Percentiles rank a stretch among this genome's conserved stretches.
These are phyloP conservation scores for Sphecodes monilicornis DNA, from an alignment of 2,888 invertebrate genomes.

Conservation along the genomic window DNA sequence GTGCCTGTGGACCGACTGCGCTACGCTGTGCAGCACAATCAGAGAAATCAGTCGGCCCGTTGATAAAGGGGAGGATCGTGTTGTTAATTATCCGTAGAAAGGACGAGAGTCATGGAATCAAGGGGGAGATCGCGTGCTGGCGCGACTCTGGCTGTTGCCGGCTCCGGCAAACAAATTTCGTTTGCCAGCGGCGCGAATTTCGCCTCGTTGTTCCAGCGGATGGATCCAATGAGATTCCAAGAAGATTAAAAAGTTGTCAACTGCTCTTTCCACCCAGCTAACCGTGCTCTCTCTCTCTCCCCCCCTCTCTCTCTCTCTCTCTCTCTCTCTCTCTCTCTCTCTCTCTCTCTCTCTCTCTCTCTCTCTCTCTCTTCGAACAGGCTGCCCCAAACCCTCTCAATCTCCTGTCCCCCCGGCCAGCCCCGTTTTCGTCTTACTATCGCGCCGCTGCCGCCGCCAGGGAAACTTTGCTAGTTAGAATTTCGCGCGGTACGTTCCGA, in stretches of 20 bases:
- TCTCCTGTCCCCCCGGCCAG: background rate
- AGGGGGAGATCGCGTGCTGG: slow-evolving; percentile 38
- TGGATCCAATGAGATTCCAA: slow-evolving; percentile 75
- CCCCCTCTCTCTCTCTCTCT: background rate
- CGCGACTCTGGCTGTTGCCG: slow-evolving; percentile 19
- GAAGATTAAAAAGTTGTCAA: slow-evolving; percentile 80
- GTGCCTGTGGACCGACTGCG: background rate
- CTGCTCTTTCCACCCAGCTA: slow-evolving; percentile 65
- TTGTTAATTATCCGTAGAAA: slow-evolving; percentile 35
- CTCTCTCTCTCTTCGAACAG: background rate
- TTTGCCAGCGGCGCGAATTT: slow-evolving; percentile 67
- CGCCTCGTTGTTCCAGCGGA: slow-evolving; percentile 68
- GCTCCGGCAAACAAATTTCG: slow-evolving; percentile 61
- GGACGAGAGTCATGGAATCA: slow-evolving; percentile 19
- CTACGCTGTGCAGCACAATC: slow-evolving; percentile 7
- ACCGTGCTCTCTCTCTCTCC: slow-evolving; percentile 13
- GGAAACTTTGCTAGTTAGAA: slow-evolving; percentile 76
- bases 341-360: too few species aligned
- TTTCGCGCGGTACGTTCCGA: slow-evolving; percentile 70
- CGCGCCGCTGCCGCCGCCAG: slow-evolving; percentile 34
- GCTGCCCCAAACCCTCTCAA: slow-evolving; percentile 20
- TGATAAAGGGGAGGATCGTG: background rate
- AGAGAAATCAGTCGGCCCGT: background rate
- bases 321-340: background rate
- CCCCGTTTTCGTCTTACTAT: slow-evolving; percentile 53